These are phyloP conservation scores for Patagioenas fasciata DNA, from an alignment of 2,113 vertebrate genomes.

Conservation along the genomic window DNA sequence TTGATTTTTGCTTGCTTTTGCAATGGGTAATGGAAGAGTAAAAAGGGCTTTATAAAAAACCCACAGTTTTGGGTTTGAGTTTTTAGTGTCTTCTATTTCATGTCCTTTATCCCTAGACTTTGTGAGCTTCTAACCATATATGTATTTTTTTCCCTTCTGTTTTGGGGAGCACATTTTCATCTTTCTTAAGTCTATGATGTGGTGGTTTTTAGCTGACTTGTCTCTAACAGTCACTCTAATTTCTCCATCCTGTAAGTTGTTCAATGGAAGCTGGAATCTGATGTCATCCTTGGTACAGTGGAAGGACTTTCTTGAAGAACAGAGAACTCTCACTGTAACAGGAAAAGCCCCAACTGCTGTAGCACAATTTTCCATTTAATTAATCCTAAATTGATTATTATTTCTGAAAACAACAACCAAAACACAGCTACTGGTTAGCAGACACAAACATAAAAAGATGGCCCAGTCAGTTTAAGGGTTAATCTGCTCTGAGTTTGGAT, in stretches of 20 bases:
- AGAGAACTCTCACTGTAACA: background rate
- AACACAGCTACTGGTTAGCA: background rate
- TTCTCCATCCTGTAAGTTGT: background rate
- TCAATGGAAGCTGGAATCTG: background rate
- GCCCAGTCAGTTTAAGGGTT: background rate
- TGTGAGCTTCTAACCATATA: background rate
- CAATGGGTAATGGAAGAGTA: background rate
- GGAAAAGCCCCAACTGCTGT: background rate
- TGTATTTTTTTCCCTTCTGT: background rate
- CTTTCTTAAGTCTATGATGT: fast-evolving
- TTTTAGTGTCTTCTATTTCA: background rate
- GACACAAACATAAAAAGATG: background rate
- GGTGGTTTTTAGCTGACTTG: background rate
- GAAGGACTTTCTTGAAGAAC: background rate
- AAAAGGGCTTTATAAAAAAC: fast-evolving
- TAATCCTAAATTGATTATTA: background rate
- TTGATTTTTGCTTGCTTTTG: background rate
- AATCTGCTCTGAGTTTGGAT: background rate
- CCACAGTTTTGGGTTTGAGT: background rate
- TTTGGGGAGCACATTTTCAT: background rate
- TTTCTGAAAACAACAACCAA: background rate
- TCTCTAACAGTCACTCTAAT: background rate
- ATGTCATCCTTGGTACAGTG: background rate
- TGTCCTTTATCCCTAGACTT: background rate
- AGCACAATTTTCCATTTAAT: background rate